phyloP scores from a whole-genome alignment of 1,140 invertebrate species.

The Odontomachus brunneus region DNA sequence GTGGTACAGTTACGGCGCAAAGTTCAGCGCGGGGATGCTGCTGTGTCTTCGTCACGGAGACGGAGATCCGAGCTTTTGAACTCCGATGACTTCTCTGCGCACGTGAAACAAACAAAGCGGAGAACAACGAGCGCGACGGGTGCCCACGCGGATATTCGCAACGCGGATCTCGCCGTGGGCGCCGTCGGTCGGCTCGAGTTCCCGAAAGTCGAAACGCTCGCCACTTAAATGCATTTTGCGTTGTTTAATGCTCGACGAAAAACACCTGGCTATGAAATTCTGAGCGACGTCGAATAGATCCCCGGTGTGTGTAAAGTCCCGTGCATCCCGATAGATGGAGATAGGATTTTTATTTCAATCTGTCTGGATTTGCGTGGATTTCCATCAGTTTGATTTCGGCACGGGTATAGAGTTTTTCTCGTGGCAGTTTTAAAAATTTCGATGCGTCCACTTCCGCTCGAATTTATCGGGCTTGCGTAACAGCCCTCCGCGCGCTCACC shows the following conservation, averaged over 20 bases:
- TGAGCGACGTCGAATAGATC: conserved; percentile 45
- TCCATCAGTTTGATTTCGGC: conserved; percentile 54
- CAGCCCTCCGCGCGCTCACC: no score
- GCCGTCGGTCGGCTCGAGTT: not conserved
- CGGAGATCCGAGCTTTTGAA: not conserved
- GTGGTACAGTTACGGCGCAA: conserved; percentile 15
- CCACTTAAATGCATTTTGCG: conserved; percentile 29
- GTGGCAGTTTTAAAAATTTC: conserved; percentile 44
- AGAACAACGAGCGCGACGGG: not conserved
- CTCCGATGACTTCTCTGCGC: not conserved
- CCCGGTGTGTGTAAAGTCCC: conserved; percentile 40
- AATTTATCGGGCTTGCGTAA: conserved; percentile 1
- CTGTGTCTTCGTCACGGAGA: not conserved
- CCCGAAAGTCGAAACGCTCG: not conserved
- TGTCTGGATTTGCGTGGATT: conserved; percentile 48
- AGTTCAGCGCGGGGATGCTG: not conserved
- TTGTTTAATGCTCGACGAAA: conserved; percentile 49
- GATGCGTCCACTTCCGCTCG: not conserved
- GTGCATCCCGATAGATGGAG: conserved; percentile 54
- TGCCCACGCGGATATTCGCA: no score
- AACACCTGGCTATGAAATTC: conserved; percentile 44
- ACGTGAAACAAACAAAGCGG: not conserved
- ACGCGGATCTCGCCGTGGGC: not conserved
- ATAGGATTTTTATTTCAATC: conserved; percentile 60
- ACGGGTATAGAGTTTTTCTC: conserved; percentile 40